Base-by-base conservation (phyloP, 2,888 invertebrate genomes). In the Trichogramma evanescens region DNA sequence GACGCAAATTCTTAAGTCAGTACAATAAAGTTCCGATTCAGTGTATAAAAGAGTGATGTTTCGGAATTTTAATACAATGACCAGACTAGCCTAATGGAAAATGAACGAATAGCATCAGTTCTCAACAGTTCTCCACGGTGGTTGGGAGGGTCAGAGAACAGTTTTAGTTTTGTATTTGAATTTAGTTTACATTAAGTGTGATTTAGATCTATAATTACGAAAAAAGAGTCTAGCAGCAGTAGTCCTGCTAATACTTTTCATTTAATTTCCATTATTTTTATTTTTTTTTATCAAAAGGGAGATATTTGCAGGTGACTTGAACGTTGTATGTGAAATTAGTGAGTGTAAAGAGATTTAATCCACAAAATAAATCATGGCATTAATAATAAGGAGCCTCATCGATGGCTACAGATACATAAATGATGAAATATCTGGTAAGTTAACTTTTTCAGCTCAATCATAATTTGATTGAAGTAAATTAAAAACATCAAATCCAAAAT, bases 351-450 rank as follows among this genome's bases (percentile, higher is more conserved):
- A 26, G 26, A 26, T 26, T 26, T 26, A 26, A 26, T 26, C 26
- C 26, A 26, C 26, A 26, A 1, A 26, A 10, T 41, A 44, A 50
- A 67, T 4, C 48, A 77, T 77, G 77, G 72, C 71, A 4, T 65
- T 70, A 4, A 59, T 74, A 43, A 70, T 75, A 42, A 67, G 62
- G 56, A 61, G 68, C 5, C 9, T 75, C 3, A n/a, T 69, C 5
- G 54, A 61, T 38, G 67, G 65, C 10, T 75, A 74, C 56, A 60
- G 63, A 13, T 72, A 69, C 50, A 4, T 75, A 2, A 75, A 73
- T 57, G 69, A 73, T 1, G 74, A 77, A 58, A n/a, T 70, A 5
- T 59, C 75, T 68, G 77, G 77, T 77, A 70, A 53, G 1, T 26
- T 26, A 26, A 26, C 26, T 26, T 26, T 26, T 26, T 26, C 26